Evolutionary conservation across 2,113 vertebrate species (phyloP).

Genomic region (Accipiter virgatus): DNA sequence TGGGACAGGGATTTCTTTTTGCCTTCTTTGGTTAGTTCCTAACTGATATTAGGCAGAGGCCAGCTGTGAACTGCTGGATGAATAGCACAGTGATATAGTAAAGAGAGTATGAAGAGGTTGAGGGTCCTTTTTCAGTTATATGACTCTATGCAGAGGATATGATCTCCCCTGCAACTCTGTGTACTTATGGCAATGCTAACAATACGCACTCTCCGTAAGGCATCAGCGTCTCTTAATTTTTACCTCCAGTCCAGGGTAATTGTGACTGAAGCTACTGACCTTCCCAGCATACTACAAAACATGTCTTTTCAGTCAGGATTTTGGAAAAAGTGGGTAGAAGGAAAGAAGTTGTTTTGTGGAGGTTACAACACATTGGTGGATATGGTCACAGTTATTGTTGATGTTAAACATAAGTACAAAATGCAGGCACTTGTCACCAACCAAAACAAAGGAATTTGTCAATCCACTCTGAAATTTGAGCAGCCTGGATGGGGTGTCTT

Average conservation of each 20-base stretch:
- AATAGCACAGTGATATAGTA: neutral
- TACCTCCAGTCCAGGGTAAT: neutral
- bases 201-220: neutral
- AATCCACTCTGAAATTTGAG: neutral
- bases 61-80: neutral
- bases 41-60: neutral
- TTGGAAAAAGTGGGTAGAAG: neutral
- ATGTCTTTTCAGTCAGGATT: neutral
- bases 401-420: neutral
- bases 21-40: neutral
- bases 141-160: neutral
- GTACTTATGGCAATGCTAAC: neutral
- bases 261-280: neutral
- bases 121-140: neutral
- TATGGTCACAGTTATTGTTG: neutral
- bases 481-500: neutral
- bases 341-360: neutral
- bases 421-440: neutral
- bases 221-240: neutral
- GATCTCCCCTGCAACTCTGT: neutral
- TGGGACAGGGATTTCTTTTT: neutral
- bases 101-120: neutral
- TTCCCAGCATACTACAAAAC: neutral
- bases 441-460: neutral
- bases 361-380: neutral